Evolutionary conservation across 2,113 vertebrate genomes (phyloP), one percentile per base, ranked within the genome.

Genomic region (Vidua chalybeata): DNA sequence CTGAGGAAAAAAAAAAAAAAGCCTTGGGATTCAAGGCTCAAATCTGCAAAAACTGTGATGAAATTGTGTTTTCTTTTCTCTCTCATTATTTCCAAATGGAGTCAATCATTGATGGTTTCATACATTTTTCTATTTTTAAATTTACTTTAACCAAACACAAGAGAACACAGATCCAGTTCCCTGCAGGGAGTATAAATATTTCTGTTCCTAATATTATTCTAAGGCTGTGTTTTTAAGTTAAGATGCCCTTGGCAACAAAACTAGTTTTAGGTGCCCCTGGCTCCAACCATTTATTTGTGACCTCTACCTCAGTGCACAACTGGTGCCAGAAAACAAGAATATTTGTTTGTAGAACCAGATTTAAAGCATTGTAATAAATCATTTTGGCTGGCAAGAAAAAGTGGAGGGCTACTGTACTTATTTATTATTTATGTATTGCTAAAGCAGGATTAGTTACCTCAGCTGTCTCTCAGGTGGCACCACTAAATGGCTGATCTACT

Each of bases 91-190:
- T 23, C 26, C 41, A 87, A 93, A 90, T 39, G 13, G 48, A 62
- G 48, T 78, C 15, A 39, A 51, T 84, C 2, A 9, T 17, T 76
- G 51, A 92, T 45, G 14, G 59, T 37, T 86, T 94, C 9, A 7
- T 79, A 89, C 4, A 59, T 41, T 63, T 56, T 80, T 87, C 66
- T 94, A 37, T 89, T 92, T 91, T 89, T 64, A 93, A 89, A 87
- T 89, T 81, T 92, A 49, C 24, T 75, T 87, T 94, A 84, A 89
- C 28, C 22, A 92, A 91, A 78, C 27, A 59, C n/a, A 77, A 43
- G 26, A 86, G 45, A 90, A 95, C 92, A 61, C 1, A 88, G 63
- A 88, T 63, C 45, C 46, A 77, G n/a, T 33, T 94, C 77, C 77
- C 84, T 87, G 77, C 45, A 91, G 66, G 61, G 17, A 59, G 17